phyloP scores from a whole-genome alignment of 2,888 invertebrate species.

The Drosophila nigritarsus region DNA sequence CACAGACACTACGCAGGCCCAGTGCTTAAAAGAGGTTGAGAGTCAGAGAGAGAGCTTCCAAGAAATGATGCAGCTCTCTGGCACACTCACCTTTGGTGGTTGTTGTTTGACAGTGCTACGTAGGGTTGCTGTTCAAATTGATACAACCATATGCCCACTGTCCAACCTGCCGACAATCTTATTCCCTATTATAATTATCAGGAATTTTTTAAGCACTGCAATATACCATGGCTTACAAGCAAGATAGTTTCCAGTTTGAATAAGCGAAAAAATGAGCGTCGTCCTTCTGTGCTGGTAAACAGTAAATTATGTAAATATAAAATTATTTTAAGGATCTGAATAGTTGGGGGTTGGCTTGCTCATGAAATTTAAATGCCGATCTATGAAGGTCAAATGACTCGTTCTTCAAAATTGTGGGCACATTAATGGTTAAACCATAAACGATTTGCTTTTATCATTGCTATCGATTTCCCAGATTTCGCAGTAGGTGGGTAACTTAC shows the following conservation, averaged over 20 bases:
- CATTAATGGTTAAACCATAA: not conserved
- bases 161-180: not conserved
- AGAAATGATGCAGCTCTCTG: not conserved
- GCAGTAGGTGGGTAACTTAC: not conserved
- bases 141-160: not conserved
- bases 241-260: not conserved
- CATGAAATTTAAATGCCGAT: not conserved
- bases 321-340: not conserved
- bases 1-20: not conserved
- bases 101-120: conserved; percentile 49
- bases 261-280: not conserved
- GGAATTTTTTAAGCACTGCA: not conserved
- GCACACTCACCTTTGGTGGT: conserved; percentile 68
- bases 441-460: not conserved
- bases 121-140: conserved; percentile 68
- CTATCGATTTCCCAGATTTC: not conserved
- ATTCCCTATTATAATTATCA: not conserved
- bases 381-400: not conserved
- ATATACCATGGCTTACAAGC: not conserved
- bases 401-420: not conserved
- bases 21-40: not conserved
- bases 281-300: not conserved
- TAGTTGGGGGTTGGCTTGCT: not conserved
- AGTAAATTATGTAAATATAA: not conserved
- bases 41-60: not conserved